These are phyloP conservation scores for Pygmarrhopalites habei DNA, from an alignment of 1,140 invertebrate species.

Conservation along the genomic window DNA sequence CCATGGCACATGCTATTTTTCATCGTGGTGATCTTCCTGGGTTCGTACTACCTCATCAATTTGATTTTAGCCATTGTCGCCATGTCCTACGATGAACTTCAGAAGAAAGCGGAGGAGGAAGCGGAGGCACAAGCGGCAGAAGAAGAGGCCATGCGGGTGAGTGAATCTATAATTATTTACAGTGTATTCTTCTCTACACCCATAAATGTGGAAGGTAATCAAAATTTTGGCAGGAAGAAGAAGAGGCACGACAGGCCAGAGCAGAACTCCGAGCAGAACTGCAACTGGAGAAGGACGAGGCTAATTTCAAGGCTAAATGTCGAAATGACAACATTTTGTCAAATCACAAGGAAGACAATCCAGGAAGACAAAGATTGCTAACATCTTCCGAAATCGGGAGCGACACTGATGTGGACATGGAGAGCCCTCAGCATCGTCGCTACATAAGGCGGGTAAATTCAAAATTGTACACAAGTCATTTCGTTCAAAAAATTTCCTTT, in stretches of 20 bases:
- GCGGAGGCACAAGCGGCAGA: constrained; percentile 67
- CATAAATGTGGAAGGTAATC: too few relatives aligned
- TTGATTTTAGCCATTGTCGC: constrained; percentile 98
- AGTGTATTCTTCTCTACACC: too few relatives aligned
- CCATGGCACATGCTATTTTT: constrained; percentile 97
- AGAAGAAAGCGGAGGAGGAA: constrained; percentile 96
- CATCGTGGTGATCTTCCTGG: constrained; percentile 95
- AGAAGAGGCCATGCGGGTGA: constrained; percentile 71
- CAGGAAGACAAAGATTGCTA: constrained; percentile 82
- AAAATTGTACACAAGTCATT: too few relatives aligned
- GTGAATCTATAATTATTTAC: constrained; percentile 5
- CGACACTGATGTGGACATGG: constrained; percentile 77
- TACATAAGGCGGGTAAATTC: too few relatives aligned
- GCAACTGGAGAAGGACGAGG: constrained; percentile 49
- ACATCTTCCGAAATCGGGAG: constrained; percentile 75
- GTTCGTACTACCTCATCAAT: constrained; percentile 97
- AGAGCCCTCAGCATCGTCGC: too few relatives aligned
- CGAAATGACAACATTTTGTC: constrained; percentile 46
- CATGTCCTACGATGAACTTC: constrained; percentile 97
- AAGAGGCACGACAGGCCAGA: constrained; percentile 37
- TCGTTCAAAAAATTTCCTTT: too few relatives aligned
- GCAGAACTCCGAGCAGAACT: constrained; percentile 73
- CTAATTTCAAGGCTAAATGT: constrained; percentile 32
- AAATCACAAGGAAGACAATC: constrained; percentile 77
- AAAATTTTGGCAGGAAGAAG: constrained; percentile 9